A percentile compares a stretch with the other conserved stretches of the same genome.
Conservation (phyloP, 2,888 invertebrate species). For the Blastobasis lacticolella region DNA sequence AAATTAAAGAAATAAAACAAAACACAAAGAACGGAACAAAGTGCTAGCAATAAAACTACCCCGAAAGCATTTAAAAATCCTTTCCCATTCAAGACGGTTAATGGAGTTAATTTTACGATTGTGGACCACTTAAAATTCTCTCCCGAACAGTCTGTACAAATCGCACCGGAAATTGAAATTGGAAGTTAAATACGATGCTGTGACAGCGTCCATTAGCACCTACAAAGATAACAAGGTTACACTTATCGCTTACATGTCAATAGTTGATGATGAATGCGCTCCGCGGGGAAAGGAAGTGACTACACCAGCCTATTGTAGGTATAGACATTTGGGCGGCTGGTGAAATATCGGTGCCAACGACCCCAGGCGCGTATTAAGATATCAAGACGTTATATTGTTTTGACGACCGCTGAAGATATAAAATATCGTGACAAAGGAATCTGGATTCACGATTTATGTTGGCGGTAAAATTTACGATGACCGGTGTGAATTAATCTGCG, state of each 20-base stretch:
- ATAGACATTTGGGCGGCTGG: background rate
- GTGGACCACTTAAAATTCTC: conserved; percentile 47
- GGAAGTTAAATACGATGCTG: conserved; percentile 43
- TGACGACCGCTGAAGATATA: too few relatives aligned
- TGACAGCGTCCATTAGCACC: conserved; percentile 53
- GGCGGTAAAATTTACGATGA: too few relatives aligned
- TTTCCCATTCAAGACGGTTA: conserved; percentile 28
- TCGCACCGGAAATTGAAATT: conserved; percentile 55
- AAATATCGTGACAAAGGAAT: too few relatives aligned
- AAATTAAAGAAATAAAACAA: too few relatives aligned
- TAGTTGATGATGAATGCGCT: conserved; percentile 30
- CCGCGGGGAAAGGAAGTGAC: conserved; percentile 14
- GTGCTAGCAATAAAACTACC: conserved; percentile 2
- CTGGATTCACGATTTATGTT: too few relatives aligned
- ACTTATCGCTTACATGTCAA: conserved; percentile 36
- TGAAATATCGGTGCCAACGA: conserved; percentile 5
- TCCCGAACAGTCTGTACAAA: conserved; percentile 37
- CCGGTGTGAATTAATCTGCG: background rate
- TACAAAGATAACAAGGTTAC: conserved; percentile 40
- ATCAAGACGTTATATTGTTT: too few relatives aligned
- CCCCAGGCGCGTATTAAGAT: background rate
- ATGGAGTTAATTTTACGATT: conserved; percentile 41
- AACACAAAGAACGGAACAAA: too few relatives aligned
- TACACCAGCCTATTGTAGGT: conserved; percentile 3
- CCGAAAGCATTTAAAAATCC: conserved; percentile 42